phyloP scores from a whole-genome alignment of 2,113 vertebrate genomes.

The Bubo blakistoni region DNA sequence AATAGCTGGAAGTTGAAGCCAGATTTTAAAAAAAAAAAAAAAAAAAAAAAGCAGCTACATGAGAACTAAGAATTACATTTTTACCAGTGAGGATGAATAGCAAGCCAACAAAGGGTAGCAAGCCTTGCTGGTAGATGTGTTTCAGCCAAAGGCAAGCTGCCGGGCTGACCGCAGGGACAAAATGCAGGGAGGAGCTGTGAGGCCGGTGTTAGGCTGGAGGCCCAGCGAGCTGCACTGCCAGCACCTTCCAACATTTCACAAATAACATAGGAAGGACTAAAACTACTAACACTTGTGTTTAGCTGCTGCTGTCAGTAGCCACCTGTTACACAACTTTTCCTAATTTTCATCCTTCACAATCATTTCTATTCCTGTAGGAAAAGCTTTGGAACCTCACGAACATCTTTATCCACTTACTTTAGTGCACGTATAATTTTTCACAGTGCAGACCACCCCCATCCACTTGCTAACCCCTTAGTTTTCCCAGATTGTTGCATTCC shows the following conservation, averaged over 20 bases:
- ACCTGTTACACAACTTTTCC: not conserved
- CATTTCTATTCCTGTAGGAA: not conserved
- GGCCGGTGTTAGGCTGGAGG: fast-evolving
- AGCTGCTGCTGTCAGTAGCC: not conserved
- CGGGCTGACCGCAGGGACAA: fast-evolving
- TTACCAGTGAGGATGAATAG: not conserved
- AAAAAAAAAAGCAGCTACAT: not conserved
- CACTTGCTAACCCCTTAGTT: not conserved
- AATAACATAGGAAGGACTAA: not conserved
- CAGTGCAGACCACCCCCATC: not conserved
- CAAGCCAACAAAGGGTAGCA: not conserved
- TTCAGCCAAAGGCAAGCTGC: not conserved
- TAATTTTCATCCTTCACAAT: not conserved
- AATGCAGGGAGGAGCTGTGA: not conserved
- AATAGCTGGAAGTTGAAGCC: not conserved
- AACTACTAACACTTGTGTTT: not conserved
- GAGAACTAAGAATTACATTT: not conserved
- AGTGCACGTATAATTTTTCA: not conserved
- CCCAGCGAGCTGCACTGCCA: not conserved
- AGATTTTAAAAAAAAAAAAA: not conserved
- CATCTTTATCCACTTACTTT: conserved; percentile 15
- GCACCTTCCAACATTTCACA: not conserved
- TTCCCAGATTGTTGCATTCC: not conserved
- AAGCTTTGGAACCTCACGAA: not conserved
- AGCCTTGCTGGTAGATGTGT: not conserved